Evolutionary conservation across 2,888 invertebrate genomes (phyloP), one percentile per base, ranked within the genome.

Genomic region (Osedax frankpressi): DNA sequence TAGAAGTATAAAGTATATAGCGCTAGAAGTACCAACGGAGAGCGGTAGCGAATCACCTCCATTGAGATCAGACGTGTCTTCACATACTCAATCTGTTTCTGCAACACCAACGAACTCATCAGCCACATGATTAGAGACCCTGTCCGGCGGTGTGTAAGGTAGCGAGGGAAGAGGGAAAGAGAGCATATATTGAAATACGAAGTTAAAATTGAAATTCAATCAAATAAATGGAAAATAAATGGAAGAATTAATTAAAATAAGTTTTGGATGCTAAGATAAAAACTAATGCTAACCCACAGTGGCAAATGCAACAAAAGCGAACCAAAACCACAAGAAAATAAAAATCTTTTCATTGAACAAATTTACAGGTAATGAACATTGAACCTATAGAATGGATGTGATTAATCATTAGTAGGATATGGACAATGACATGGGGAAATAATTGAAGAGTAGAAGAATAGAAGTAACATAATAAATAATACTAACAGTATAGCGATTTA

Each of bases 261-360:
- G n/a, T n/a, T n/a, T n/a, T n/a, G n/a, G n/a, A n/a, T n/a, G n/a
- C n/a, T n/a, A n/a, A n/a, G n/a, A n/a, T n/a, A n/a, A n/a, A n/a
- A n/a, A n/a, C n/a, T n/a, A 11, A 44, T 44, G 59, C 59, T 26
- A 11, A 68, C 80, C 79, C 59, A 82, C 78, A 76, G 85, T 85
- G 75, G 83, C 79, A 28, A 83, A 77, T 63, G 83, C 82, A 14
- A 86, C 85, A 62, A 85, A 81, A 60, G 86, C 81, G 73, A 86
- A 81, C 86, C 86, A 86, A 80, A 86, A 86, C 86, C 86, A 86
- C 63, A 86, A 79, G 80, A 86, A 86, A 76, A 83, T 84, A 77
- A 81, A 84, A 72, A 84, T 83, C 77, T 83, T 83, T 76, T 83
- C 77, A 72, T 77, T 76, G 76, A 77, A 77, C 30, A 77, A 73